Conservation (phyloP, 2,888 invertebrate genomes). For the Nipponacmea schrenckii region DNA sequence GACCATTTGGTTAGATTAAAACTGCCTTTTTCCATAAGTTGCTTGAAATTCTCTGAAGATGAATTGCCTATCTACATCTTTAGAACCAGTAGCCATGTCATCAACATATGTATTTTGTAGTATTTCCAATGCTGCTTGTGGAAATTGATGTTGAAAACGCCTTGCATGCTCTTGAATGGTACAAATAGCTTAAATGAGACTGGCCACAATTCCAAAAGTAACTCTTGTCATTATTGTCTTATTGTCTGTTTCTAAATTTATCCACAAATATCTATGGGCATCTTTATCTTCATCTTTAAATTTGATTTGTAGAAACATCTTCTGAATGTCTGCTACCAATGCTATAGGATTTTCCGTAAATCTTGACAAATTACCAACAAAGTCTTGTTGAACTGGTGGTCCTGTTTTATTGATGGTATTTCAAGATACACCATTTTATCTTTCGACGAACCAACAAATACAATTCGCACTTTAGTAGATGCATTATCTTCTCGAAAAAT, state of each 20-base stretch:
- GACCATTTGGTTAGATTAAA: background rate
- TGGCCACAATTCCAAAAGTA: background rate
- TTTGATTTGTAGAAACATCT: background rate
- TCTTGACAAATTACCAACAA: conserved; percentile 1
- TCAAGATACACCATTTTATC: conserved; percentile 7
- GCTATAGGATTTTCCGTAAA: background rate
- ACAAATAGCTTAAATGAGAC: conserved; percentile 1
- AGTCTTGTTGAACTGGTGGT: conserved; percentile 1
- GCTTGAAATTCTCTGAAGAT: background rate
- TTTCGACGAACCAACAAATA: conserved; percentile 5
- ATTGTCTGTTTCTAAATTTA: background rate
- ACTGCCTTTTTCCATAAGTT: background rate
- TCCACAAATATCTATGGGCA: background rate
- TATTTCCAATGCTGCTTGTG: conserved; percentile 1
- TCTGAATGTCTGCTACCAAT: background rate
- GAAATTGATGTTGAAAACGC: background rate
- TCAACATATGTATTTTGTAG: background rate
- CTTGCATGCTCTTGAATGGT: background rate
- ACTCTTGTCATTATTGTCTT: background rate
- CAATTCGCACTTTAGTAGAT: background rate
- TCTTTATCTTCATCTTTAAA: background rate
- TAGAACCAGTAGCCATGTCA: background rate
- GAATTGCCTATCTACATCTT: background rate
- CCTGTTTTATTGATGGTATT: background rate
- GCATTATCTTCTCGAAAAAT: conserved; percentile 1